Base-by-base conservation (phyloP, 1,140 invertebrate species). In the Lycorma delicatula region DNA sequence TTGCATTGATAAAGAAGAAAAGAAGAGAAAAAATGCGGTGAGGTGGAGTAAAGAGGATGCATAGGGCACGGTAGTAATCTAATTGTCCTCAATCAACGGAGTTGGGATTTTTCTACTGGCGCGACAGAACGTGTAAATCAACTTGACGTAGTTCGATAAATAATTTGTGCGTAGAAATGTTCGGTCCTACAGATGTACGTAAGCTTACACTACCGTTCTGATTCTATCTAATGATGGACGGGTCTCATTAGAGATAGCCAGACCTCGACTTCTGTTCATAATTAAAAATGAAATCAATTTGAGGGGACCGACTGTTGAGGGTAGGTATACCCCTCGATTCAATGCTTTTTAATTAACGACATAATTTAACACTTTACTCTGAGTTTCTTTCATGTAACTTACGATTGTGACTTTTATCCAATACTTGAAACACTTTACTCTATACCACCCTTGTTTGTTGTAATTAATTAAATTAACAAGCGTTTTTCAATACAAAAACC, bases 241-340 rank as follows among this genome's bases (percentile, higher is more conserved):
- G 23, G 49, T 28, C 49, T 51, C 49, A 51, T 51, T 51, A 51
- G 49, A 28, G 47, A 28, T 13, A 2, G 41, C 16, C 41, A 22
- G 41, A 16, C 49, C 13, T 18, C 49, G 49, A 51, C 29, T n/a
- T 51, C 26, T 49, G 28, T 51, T 25, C 58, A 60, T 55, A 60
- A 60, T 55, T 55, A 59, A 60, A 60, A 60, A 60, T 60, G 58
- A 54, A 59, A 60, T 60, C 58, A 60, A 60, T 60, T 60, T 60
- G 58, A 55, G 58, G 47, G 25, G 48, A 28, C 41, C 48, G 56
- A 23, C 38, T 34, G 38, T 16, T 41, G 36, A 22, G n/a, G 5
- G 57, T 27, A 26, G 31, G 27, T n/a, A 16, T 36, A 28, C 18
- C 41, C 29, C 49, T 16, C 29, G 23, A 29, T 34, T n/a, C n/a